Evolutionary conservation across 2,888 invertebrate genomes (phyloP).

Genomic region (Hirtodrosophila confusa): DNA sequence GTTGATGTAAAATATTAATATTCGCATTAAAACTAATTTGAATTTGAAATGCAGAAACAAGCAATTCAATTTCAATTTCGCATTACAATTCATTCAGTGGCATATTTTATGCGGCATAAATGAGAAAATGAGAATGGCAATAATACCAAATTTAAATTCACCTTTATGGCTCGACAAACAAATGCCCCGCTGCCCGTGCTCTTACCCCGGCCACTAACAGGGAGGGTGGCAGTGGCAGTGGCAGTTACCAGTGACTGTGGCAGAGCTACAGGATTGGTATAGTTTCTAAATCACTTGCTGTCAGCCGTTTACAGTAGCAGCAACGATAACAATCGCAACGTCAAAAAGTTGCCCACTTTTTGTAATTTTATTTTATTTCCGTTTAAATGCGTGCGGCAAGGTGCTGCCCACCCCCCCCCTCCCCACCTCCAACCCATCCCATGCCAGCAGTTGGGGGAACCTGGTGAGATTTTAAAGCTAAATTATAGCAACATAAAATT

Average conservation of each 20-base stretch:
- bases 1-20: too few relatives aligned
- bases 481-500: conserved; percentile 77
- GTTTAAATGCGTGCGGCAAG: conserved; percentile 71
- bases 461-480: conserved; percentile 74
- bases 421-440: conserved; percentile 3
- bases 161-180: conserved; percentile 65
- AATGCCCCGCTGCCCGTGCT: conserved; percentile 8
- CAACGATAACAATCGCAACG: conserved; percentile 74
- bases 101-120: conserved; percentile 37
- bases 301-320: conserved; percentile 62
- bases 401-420: conserved; percentile 23
- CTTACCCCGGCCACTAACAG: not conserved
- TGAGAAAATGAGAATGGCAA: conserved; percentile 35
- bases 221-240: conserved; percentile 20
- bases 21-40: too few relatives aligned
- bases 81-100: conserved; percentile 61
- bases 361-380: conserved; percentile 80
- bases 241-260: conserved; percentile 10
- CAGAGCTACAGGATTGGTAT: conserved; percentile 46
- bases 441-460: not conserved
- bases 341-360: conserved; percentile 79
- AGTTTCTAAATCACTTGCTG: conserved; percentile 79
- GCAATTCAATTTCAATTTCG: conserved; percentile 35
- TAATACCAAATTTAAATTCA: conserved; percentile 72
- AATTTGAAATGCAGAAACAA: too few relatives aligned